These are phyloP conservation scores for Uromys caudimaculatus DNA, from an alignment of 2,797 vertebrate species.

Conservation along the genomic window DNA sequence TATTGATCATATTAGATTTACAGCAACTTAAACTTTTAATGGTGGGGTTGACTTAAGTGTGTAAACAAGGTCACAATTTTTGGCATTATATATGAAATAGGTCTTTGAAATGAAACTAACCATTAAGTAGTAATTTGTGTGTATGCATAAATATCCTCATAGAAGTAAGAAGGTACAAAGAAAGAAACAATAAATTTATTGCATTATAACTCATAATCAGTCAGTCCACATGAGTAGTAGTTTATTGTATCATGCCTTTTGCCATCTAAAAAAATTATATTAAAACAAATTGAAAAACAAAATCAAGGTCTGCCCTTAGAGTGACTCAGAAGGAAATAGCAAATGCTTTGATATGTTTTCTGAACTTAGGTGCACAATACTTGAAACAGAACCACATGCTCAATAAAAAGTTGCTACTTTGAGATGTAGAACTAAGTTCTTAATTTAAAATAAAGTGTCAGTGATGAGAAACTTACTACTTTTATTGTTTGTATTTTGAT, in stretches of 20 bases:
- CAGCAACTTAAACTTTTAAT: background rate
- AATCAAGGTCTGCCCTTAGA: background rate
- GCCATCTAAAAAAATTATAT: background rate
- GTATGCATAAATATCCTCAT: background rate
- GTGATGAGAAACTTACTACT: background rate
- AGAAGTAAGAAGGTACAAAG: background rate
- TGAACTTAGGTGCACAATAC: constrained; percentile 8
- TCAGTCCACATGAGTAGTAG: background rate
- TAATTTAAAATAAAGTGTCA: constrained; percentile 21
- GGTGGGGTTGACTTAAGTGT: constrained; percentile 3
- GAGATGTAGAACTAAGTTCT: constrained; percentile 11
- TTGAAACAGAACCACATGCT: background rate
- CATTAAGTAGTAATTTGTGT: background rate
- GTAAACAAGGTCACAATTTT: background rate
- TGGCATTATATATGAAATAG: background rate
- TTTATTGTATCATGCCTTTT: background rate
- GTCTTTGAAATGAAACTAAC: background rate
- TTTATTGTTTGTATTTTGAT: background rate
- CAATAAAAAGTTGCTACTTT: constrained; percentile 3
- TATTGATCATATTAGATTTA: background rate
- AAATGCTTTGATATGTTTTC: constrained; percentile 10
- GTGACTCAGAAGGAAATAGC: background rate
- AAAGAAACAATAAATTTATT: background rate
- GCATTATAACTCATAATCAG: background rate
- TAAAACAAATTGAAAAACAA: background rate